A percentile compares a stretch with the other conserved stretches of the same genome.
These are phyloP conservation scores for Pterois miles DNA, from an alignment of 2,797 vertebrate species.

Conservation along the genomic window DNA sequence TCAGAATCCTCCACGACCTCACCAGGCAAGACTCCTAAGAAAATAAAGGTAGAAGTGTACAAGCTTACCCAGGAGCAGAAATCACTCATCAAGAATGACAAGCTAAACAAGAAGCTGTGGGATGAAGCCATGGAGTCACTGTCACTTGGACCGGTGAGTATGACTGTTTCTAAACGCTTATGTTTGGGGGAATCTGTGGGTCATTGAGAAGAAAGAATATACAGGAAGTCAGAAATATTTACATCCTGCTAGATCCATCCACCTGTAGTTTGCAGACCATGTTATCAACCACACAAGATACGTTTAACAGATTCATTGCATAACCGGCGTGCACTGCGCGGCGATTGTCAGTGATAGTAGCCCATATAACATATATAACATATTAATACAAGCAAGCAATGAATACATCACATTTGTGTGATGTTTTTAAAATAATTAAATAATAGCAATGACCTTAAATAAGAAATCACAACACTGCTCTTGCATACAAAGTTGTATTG, in stretches of 20 bases:
- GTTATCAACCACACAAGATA: too few species aligned
- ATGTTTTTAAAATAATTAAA: background rate
- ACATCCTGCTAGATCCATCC: too few species aligned
- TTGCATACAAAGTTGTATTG: background rate
- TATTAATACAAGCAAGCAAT: background rate
- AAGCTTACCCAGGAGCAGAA: slow-evolving; percentile 91
- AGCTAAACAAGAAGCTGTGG: slow-evolving; percentile 93
- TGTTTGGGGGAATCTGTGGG: background rate
- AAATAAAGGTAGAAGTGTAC: slow-evolving; percentile 91
- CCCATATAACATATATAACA: background rate
- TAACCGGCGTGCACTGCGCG: background rate
- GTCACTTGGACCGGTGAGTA: slow-evolving; percentile 89
- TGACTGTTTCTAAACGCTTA: background rate
- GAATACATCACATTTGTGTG: background rate
- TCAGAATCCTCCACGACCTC: slow-evolving; percentile 73
- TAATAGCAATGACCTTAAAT: background rate
- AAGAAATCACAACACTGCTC: background rate
- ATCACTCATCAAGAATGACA: slow-evolving; percentile 89
- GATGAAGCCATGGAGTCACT: slow-evolving; percentile 90
- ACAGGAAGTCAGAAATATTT: too few species aligned
- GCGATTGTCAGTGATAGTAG: background rate
- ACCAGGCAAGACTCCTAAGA: slow-evolving; percentile 86
- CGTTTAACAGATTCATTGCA: too few species aligned
- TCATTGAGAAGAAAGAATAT: too few species aligned
- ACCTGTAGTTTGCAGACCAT: too few species aligned